phyloP scores from a whole-genome alignment of 2,888 invertebrate genomes.

The Ypsolopha scabrella region DNA sequence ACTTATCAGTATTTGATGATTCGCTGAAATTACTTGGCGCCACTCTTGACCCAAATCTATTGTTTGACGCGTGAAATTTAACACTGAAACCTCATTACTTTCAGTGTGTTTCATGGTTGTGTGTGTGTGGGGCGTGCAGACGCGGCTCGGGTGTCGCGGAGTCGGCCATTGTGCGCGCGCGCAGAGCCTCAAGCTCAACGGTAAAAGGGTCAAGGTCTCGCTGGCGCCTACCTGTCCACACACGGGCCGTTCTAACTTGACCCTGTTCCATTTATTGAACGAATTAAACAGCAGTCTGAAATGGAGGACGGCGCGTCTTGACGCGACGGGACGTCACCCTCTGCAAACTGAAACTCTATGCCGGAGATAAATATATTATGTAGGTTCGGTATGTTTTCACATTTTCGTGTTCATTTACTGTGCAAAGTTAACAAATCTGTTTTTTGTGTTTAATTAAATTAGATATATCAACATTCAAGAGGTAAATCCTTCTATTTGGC shows the following conservation, averaged over 20 bases:
- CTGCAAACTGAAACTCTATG: no score
- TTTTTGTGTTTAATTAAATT: no score
- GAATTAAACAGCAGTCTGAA: no score
- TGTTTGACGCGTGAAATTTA: neutral
- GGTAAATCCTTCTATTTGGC: no score
- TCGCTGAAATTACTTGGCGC: neutral
- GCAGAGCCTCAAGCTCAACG: neutral
- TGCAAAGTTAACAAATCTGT: no score
- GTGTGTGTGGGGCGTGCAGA: conserved; percentile 12
- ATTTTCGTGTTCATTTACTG: no score
- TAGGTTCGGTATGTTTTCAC: no score
- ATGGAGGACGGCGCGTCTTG: no score
- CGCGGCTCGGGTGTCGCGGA: conserved; percentile 47
- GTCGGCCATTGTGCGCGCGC: conserved; percentile 34
- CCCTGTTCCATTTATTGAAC: neutral
- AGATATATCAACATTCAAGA: no score
- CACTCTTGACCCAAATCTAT: neutral
- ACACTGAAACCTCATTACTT: conserved; percentile 1
- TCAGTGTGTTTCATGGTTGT: neutral
- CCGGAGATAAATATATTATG: no score
- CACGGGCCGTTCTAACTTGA: conserved; percentile 23
- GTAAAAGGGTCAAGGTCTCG: conserved; percentile 56
- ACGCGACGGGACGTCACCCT: no score
- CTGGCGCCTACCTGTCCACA: conserved; percentile 47
- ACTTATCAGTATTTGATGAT: neutral